A percentile compares a stretch with the other conserved stretches of the same genome.
phyloP scores from a whole-genome alignment of 2,797 vertebrate species.

The Pristis pectinata region DNA sequence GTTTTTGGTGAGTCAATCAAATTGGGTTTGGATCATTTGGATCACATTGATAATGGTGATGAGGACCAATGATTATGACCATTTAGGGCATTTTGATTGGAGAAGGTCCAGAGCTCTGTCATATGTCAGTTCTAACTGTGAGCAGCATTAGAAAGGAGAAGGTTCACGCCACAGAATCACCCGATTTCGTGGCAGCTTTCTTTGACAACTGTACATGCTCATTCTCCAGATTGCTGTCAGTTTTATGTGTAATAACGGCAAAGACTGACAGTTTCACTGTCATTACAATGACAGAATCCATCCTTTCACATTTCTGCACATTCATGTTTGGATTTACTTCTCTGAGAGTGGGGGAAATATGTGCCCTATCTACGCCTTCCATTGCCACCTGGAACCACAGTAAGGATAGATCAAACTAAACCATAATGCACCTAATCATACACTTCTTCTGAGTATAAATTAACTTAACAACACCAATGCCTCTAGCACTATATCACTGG shows the following conservation, averaged over 20 bases:
- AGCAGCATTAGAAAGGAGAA: too few relatives aligned
- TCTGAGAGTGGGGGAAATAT: not conserved
- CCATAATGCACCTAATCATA: too few relatives aligned
- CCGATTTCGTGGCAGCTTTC: too few relatives aligned
- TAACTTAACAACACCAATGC: not conserved
- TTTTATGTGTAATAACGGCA: too few relatives aligned
- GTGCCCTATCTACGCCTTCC: not conserved
- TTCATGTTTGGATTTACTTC: not conserved
- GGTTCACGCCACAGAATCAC: too few relatives aligned
- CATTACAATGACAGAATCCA: too few relatives aligned
- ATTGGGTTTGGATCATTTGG: not conserved
- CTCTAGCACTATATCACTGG: not conserved
- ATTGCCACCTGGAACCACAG: not conserved
- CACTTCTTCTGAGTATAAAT: not conserved
- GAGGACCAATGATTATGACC: not conserved
- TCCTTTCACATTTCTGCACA: not conserved
- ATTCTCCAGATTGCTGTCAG: too few relatives aligned
- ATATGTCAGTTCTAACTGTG: too few relatives aligned
- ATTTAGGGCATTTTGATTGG: not conserved
- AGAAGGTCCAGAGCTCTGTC: not conserved
- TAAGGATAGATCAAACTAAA: not conserved
- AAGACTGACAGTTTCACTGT: too few relatives aligned
- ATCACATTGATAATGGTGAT: not conserved
- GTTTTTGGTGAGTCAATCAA: not conserved
- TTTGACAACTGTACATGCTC: too few relatives aligned